These are phyloP conservation scores for Daubentonia madagascariensis DNA, from an alignment of 2,113 vertebrate species.

Conservation along the genomic window DNA sequence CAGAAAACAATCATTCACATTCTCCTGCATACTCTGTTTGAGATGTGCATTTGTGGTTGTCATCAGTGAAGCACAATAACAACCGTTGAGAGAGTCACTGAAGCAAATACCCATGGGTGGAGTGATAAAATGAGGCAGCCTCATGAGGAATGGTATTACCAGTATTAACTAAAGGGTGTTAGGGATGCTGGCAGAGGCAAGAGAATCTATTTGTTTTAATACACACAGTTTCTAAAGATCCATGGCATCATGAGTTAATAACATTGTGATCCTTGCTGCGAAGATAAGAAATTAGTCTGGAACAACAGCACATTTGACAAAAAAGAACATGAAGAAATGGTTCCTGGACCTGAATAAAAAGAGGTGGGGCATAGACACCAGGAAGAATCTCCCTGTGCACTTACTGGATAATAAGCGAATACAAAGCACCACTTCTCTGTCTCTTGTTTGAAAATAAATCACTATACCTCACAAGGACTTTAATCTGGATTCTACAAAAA, in stretches of 20 bases:
- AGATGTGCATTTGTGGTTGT: background rate
- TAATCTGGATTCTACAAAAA: background rate
- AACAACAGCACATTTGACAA: background rate
- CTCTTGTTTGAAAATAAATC: background rate
- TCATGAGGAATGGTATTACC: background rate
- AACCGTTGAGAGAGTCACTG: background rate
- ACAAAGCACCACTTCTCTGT: background rate
- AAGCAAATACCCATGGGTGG: background rate
- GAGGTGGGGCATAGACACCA: background rate
- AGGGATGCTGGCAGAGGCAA: background rate
- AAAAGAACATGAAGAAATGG: background rate
- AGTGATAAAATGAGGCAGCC: background rate
- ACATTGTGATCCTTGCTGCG: background rate
- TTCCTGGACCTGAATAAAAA: background rate
- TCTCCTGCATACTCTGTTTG: background rate
- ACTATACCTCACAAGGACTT: background rate
- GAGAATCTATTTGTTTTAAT: background rate
- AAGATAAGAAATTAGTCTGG: background rate
- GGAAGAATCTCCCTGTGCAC: background rate
- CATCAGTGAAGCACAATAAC: background rate
- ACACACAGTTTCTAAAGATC: background rate
- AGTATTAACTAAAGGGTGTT: background rate
- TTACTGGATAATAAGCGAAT: background rate
- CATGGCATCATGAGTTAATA: background rate
- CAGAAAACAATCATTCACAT: background rate